These are phyloP conservation scores for Stenodera caucasica DNA, from an alignment of 2,888 invertebrate genomes.

Conservation along the genomic window DNA sequence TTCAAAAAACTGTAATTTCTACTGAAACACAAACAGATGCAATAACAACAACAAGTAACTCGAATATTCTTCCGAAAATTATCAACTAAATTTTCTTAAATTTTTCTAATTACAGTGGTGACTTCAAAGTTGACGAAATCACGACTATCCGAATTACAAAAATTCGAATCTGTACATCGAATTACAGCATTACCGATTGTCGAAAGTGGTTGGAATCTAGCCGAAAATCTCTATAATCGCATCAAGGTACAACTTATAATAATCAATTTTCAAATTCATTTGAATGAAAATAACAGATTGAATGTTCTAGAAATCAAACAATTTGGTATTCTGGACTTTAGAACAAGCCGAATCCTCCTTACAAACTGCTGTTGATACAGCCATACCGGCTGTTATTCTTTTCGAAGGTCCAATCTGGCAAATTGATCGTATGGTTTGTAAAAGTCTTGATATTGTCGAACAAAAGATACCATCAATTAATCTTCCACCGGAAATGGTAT, in stretches of 20 bases:
- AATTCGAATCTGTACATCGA: slow-evolving; percentile 72
- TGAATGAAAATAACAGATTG: background rate
- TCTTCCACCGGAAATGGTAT: slow-evolving; percentile 83
- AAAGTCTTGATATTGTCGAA: slow-evolving; percentile 83
- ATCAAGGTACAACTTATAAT: slow-evolving; percentile 73
- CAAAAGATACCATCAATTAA: slow-evolving; percentile 79
- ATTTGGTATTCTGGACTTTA: slow-evolving; percentile 74
- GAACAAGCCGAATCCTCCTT: slow-evolving; percentile 75
- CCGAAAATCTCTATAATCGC: slow-evolving; percentile 71
- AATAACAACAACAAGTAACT: slow-evolving; percentile 5
- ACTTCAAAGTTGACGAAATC: background rate
- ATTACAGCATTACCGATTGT: slow-evolving; percentile 81
- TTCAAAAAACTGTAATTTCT: slow-evolving; percentile 5
- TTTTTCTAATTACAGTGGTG: slow-evolving; percentile 16
- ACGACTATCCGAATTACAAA: slow-evolving; percentile 44
- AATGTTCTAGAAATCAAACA: slow-evolving; percentile 67
- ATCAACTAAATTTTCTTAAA: background rate
- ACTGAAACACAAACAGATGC: slow-evolving; percentile 5
- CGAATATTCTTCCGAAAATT: background rate
- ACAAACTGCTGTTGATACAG: slow-evolving; percentile 70
- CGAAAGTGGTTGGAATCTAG: slow-evolving; percentile 74
- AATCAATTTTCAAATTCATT: background rate
- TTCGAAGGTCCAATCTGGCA: slow-evolving; percentile 73
- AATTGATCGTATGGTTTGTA: slow-evolving; percentile 77
- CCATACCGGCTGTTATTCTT: slow-evolving; percentile 72